These are phyloP conservation scores for Lepidurus apus DNA, from an alignment of 1,140 invertebrate genomes.

Conservation along the genomic window DNA sequence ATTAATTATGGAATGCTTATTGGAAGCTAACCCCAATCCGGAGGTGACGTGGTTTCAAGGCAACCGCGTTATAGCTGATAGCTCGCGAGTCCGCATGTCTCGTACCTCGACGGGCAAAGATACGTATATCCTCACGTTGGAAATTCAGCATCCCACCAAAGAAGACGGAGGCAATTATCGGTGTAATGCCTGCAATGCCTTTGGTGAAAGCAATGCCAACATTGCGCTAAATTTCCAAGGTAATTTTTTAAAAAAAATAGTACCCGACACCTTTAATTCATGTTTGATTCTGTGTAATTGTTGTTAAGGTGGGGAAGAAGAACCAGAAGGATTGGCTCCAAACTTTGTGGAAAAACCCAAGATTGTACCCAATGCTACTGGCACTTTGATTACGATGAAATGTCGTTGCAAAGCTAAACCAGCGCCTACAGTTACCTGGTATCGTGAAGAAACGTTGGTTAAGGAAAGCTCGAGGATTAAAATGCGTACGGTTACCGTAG, in stretches of 20 bases:
- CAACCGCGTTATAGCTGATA: conserved; percentile 71
- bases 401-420: conserved; percentile 90
- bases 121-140: conserved; percentile 80
- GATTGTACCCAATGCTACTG: conserved; percentile 95
- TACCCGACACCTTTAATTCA: not conserved
- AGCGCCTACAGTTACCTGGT: conserved; percentile 83
- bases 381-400: conserved; percentile 91
- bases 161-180: conserved; percentile 96
- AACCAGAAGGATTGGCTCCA: conserved; percentile 81
- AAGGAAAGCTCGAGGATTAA: conserved; percentile 80
- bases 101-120: conserved; percentile 80
- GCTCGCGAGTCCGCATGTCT: conserved; percentile 75
- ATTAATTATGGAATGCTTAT: conserved; percentile 89
- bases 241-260: conserved; percentile 50
- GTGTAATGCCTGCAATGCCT: conserved; percentile 96
- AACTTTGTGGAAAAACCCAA: conserved; percentile 93
- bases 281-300: conserved; percentile 38
- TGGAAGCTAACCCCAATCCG: conserved; percentile 89
- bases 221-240: conserved; percentile 99
- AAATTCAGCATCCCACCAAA: conserved; percentile 87
- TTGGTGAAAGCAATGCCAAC: conserved; percentile 98
- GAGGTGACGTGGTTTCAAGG: conserved; percentile 93
- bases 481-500: conserved; percentile 65
- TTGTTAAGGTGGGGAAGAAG: conserved; percentile 70
- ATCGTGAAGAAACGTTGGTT: conserved; percentile 74